Evolutionary conservation across 2,113 vertebrate species (phyloP), one percentile per base, ranked within the genome.

Genomic region (Scolopax mira): DNA sequence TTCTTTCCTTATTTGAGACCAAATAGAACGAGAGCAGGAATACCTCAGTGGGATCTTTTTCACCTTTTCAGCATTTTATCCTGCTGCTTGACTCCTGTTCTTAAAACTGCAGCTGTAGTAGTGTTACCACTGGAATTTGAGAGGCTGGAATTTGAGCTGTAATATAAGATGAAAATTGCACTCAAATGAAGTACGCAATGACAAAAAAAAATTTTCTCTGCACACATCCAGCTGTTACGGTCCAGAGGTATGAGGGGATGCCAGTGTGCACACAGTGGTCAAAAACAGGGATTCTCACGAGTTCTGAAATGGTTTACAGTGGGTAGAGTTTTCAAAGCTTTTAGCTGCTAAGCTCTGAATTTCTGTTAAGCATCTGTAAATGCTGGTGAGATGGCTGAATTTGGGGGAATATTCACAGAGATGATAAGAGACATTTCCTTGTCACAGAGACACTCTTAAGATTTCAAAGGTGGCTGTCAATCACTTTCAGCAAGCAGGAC

Each of bases 391-490:
- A 67, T 35, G 72, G 74, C 22, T 0, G 1, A 82, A 95, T 69
- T 89, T 79, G 52, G 52, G 49, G 82, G 57, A 65, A 81, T 91
- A 88, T 93, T 95, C 18, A 4, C 49, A 39, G 52, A 78, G 42
- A 88, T 77, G 44, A 90, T 93, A 37, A 94, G 88, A 95, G 71
- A 14, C 81, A 44, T 91, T 93, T 95, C 71, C 41, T 83, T 89
- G 79, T 97, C 79, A 73, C 41, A 8, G 24, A 48, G 85, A 44
- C 28, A 18, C 52, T 71, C n/a, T 69, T 39, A 85, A 57, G 74
- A 73, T 93, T 96, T 93, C 74, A 94, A 95, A 94, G 71, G 54
- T 0, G 4, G 28, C 72, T 96, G 95, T 95, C 92, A 93, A 16
- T 94, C 75, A 84, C 7, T 27, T 86, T 81, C 60, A 73, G 27